phyloP scores from a whole-genome alignment of 2,113 vertebrate species.

The Hydrochoerus hydrochaeris region DNA sequence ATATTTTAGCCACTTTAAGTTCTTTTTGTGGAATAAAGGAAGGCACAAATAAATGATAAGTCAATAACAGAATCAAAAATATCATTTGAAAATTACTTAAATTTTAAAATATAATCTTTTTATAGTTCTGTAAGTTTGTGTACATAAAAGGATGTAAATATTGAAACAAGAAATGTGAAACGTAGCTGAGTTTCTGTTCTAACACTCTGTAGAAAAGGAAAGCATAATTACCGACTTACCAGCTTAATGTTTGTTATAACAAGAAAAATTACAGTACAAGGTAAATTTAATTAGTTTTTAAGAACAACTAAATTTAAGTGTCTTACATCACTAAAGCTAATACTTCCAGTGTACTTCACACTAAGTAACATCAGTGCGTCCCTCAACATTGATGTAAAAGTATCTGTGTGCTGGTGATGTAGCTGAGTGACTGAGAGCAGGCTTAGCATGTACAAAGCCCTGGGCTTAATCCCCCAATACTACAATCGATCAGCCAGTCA shows the following conservation, averaged over 20 bases:
- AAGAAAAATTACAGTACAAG: slow-evolving; percentile 36
- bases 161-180: slow-evolving; percentile 30
- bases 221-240: not conserved
- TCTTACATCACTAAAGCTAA: not conserved
- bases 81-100: not conserved
- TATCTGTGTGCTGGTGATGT: not conserved
- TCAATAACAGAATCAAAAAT: not conserved
- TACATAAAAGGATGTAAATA: not conserved
- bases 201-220: slow-evolving; percentile 15
- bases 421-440: not conserved
- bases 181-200: slow-evolving; percentile 2
- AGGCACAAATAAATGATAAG: not conserved
- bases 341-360: not conserved
- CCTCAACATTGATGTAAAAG: slow-evolving; percentile 14
- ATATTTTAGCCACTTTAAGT: not conserved
- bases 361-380: not conserved
- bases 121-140: not conserved
- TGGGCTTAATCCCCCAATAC: not conserved
- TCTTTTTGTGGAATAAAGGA: not conserved
- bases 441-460: not conserved
- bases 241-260: not conserved
- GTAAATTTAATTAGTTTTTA: not conserved
- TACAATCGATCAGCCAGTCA: not conserved
- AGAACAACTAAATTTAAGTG: not conserved
- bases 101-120: slow-evolving; percentile 2